Base-by-base conservation (phyloP, 2,113 vertebrate genomes). In the Solea solea region DNA sequence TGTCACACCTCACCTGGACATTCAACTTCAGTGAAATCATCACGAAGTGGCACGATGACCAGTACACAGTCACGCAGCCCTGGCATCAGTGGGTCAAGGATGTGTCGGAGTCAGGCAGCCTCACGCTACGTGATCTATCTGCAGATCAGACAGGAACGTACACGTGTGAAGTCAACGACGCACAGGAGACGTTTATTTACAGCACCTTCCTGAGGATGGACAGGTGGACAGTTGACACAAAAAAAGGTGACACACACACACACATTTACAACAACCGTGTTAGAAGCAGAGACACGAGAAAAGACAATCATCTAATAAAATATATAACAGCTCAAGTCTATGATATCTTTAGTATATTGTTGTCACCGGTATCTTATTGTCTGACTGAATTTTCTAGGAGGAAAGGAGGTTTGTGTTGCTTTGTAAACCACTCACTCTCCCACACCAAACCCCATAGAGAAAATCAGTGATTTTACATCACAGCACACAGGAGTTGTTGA, bases 51-150 rank as follows among this genome's bases (percentile, higher is more conserved):
- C 3, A 13, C 56, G 3, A 21, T 21, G 21, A 21, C 21, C 21
- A 21, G 21, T 21, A 2, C 41, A 11, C 0, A 0, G 8, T 46
- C 9, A 61, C 72, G 1, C 42, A 51, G 15, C 0, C 9, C 15
- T 90, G 88, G 90, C 14, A 2, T 12, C 8, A 27, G 21, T n/a
- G 64, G 0, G 87, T 89, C 50, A 55, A 78, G 68, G 4, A 1
- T 2, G 41, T 67, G 0, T 82, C 76, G 1, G 9, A 54, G 27
- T 48, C 69, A 0, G 78, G 73, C 5, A 13, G 3, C 34, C 80
- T 91, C 65, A 57, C 7, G 1, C 61, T 91, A 2, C 7, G 40
- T 2, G 8, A 41, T 2, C 49, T 83, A 25, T 53, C 68, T 7
- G 3, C 9, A 12, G 0, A 50, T 0, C 62, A 69, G 0, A 7